phyloP scores from a whole-genome alignment of 1,140 invertebrate species.

The Halictus rubicundus region DNA sequence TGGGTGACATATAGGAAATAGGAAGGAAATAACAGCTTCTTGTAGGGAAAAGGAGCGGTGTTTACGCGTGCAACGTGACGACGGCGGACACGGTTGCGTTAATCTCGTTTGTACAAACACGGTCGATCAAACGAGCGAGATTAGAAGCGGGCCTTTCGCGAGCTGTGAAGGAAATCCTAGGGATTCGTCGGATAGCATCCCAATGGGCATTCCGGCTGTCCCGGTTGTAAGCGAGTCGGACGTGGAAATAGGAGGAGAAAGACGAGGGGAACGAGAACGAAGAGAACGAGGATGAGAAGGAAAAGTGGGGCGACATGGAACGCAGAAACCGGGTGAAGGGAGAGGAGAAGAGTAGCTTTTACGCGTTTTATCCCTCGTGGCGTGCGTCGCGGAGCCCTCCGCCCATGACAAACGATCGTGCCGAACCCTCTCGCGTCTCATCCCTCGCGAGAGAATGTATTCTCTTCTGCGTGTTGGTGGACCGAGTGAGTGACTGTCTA shows the following conservation, averaged over 20 bases:
- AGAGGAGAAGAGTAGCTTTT: conserved; percentile 4
- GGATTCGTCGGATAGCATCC: not conserved
- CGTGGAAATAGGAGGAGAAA: too few relatives aligned
- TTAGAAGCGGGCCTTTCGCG: not conserved
- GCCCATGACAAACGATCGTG: conserved; percentile 73
- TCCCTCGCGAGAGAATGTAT: conserved; percentile 50
- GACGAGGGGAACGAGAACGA: not conserved
- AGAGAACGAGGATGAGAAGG: not conserved
- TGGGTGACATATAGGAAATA: too few relatives aligned
- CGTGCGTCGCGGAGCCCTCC: conserved; percentile 39
- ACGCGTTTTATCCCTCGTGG: conserved; percentile 40
- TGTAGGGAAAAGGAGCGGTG: too few relatives aligned
- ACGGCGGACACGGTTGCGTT: not conserved
- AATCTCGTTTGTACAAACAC: not conserved
- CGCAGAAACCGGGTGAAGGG: not conserved
- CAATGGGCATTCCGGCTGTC: not conserved
- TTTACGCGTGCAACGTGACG: too few relatives aligned
- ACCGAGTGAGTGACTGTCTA: too few relatives aligned
- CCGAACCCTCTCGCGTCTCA: conserved; percentile 39
- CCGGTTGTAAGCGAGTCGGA: not conserved
- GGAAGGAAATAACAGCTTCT: too few relatives aligned
- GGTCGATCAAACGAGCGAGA: not conserved
- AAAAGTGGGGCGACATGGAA: not conserved
- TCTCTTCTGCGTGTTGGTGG: conserved; percentile 11
- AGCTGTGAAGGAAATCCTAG: not conserved